A percentile compares a stretch with the other conserved stretches of the same genome.
Evolutionary conservation across 2,113 vertebrate genomes (phyloP).

Genomic region (Furnarius figulus): DNA sequence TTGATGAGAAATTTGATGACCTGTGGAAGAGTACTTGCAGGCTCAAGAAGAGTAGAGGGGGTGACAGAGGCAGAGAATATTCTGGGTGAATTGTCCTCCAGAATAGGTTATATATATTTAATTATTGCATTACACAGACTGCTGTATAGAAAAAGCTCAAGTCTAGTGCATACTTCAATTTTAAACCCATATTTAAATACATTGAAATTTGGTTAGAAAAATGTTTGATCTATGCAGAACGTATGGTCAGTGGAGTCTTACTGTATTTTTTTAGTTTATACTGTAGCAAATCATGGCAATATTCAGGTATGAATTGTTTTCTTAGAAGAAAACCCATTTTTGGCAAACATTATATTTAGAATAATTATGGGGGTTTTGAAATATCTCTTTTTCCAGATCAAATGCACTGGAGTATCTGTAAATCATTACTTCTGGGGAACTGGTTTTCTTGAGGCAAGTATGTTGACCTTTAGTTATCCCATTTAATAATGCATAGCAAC

Average conservation of each 20-base stretch:
- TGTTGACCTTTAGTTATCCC: not conserved
- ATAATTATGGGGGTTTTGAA: not conserved
- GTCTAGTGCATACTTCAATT: not conserved
- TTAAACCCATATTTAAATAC: not conserved
- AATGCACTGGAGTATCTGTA: not conserved
- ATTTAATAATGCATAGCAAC: not conserved
- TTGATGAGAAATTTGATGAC: not conserved
- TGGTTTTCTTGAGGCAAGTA: not conserved
- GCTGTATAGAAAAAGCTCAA: not conserved
- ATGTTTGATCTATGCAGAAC: not conserved
- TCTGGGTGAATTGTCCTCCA: not conserved
- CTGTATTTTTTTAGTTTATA: not conserved
- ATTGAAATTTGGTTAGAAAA: not conserved
- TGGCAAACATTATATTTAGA: not conserved
- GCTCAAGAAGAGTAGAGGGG: not conserved
- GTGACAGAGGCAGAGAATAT: not conserved
- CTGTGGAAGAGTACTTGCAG: not conserved
- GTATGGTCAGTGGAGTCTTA: not conserved
- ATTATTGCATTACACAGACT: not conserved
- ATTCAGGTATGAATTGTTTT: not conserved
- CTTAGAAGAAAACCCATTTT: not conserved
- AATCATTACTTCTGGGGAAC: not conserved
- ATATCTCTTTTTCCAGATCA: not conserved
- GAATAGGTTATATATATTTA: not conserved
- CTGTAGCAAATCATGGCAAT: not conserved